Evolutionary conservation across 2,113 vertebrate genomes (phyloP), one percentile per base, ranked within the genome.

Genomic region (Vireo altiloquus): DNA sequence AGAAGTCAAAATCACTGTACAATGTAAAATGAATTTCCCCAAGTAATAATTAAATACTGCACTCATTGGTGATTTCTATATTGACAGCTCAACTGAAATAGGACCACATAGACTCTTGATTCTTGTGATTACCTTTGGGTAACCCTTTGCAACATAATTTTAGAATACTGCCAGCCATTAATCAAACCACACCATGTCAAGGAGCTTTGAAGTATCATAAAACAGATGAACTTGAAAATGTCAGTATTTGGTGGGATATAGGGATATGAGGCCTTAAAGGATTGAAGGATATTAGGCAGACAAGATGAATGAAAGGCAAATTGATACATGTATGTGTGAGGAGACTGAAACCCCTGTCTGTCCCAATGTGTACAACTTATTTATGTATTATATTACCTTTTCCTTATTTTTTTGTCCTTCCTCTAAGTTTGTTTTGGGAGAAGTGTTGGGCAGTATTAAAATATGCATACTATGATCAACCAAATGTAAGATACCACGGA

Each of bases 391-490:
- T 54, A 71, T 76, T 69, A 77, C 46, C 39, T 54, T 8, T 71
- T 61, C 8, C 9, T 1, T 28, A 5, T 68, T 2, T 12, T 46
- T 37, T 39, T 92, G 93, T 82, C 5, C n/a, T 95, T 90, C 30
- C 47, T 76, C 13, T 61, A 33, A 79, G n/a, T 39, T 71, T 71
- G 23, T 39, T 60, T 76, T 46, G 16, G 25, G 14, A 7, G 6
- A 68, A 53, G 22, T 17, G 10, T 82, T 92, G 4, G 31, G 22
- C 42, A 77, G 7, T 70, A 61, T 81, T 92, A 89, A 97, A 91
- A 8, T 57, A 14, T 54, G 5, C 93, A 94, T 91, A 92, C 57
- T 95, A 52, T 84, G 50, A 93, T 87, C 95, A 96, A 96, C 94
- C 65, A 82, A 94, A 78, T 53, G 39, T 65, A 94, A 91, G 69